Conservation (phyloP, 2,113 vertebrate genomes). For the Brienomyrus brachyistius region DNA sequence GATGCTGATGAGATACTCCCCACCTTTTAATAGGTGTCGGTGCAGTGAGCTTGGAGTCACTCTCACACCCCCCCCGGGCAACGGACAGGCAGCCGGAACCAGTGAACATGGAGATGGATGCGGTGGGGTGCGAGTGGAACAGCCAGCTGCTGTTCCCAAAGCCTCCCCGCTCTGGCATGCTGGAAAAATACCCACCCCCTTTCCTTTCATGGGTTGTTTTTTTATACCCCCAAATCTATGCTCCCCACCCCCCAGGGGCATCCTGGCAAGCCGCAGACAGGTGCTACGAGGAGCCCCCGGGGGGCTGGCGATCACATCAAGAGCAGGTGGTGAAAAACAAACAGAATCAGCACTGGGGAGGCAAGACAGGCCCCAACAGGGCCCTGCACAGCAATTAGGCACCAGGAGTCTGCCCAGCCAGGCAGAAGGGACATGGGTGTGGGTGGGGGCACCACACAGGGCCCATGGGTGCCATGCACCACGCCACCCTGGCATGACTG, state of each 20-base stretch:
- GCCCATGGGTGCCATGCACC: not conserved
- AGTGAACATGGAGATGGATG: not conserved
- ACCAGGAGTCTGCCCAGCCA: conserved; percentile 8
- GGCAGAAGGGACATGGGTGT: not conserved
- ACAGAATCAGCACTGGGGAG: conserved; percentile 18
- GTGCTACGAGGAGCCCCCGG: not conserved
- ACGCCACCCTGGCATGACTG: not conserved
- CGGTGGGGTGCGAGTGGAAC: not conserved
- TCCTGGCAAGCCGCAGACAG: not conserved
- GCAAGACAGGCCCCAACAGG: not conserved
- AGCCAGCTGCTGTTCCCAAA: not conserved
- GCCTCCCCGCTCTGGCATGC: not conserved
- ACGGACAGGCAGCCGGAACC: not conserved
- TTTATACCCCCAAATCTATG: not conserved
- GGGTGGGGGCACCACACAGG: not conserved
- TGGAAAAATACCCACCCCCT: not conserved
- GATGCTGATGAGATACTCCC: conserved; percentile 17
- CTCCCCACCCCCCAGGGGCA: no score
- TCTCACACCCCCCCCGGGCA: not conserved
- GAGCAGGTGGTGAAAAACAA: conserved; percentile 27
- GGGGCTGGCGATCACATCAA: conserved; percentile 24
- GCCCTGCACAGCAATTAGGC: conserved; percentile 15
- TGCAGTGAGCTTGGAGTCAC: not conserved
- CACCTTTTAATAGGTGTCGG: conserved; percentile 25
- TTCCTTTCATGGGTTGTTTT: not conserved